phyloP scores from a whole-genome alignment of 2,888 invertebrate species.

The Andrena dorsata region DNA sequence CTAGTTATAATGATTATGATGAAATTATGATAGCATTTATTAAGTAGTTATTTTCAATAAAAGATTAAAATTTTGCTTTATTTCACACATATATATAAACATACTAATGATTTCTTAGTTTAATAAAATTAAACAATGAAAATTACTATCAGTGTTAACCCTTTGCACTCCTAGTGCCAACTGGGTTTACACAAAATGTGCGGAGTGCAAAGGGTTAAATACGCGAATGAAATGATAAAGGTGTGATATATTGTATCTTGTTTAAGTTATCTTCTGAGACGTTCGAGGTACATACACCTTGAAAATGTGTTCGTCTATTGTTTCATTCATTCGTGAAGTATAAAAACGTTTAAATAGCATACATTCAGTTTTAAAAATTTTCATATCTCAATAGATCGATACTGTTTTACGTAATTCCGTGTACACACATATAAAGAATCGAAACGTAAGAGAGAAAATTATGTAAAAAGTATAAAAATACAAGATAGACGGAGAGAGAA shows the following conservation, averaged over 20 bases:
- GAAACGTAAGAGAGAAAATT: background rate
- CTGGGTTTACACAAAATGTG: too few relatives aligned
- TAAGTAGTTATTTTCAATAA: constrained; percentile 3
- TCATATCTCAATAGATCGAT: background rate
- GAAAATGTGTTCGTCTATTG: constrained; percentile 8
- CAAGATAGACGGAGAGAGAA: background rate
- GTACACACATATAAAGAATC: background rate
- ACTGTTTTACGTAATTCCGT: background rate
- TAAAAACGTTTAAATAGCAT: constrained; percentile 26
- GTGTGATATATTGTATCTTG: constrained; percentile 22
- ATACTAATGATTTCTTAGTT: constrained; percentile 29
- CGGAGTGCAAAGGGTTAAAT: background rate
- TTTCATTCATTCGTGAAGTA: constrained; percentile 17
- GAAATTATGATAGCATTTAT: constrained; percentile 29
- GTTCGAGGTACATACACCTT: constrained; percentile 51
- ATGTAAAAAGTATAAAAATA: constrained; percentile 18
- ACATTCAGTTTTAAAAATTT: background rate
- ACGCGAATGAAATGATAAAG: constrained; percentile 36
- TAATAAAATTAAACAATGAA: constrained; percentile 26
- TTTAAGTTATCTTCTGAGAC: constrained; percentile 21
- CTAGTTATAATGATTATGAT: background rate
- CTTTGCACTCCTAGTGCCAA: too few relatives aligned
- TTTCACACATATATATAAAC: constrained; percentile 24
- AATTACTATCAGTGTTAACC: constrained; percentile 6
- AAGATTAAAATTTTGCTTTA: constrained; percentile 11